A percentile compares a stretch with the other conserved stretches of the same genome.
Conservation (phyloP, 2,113 vertebrate genomes). For the Kryptolebias marmoratus region DNA sequence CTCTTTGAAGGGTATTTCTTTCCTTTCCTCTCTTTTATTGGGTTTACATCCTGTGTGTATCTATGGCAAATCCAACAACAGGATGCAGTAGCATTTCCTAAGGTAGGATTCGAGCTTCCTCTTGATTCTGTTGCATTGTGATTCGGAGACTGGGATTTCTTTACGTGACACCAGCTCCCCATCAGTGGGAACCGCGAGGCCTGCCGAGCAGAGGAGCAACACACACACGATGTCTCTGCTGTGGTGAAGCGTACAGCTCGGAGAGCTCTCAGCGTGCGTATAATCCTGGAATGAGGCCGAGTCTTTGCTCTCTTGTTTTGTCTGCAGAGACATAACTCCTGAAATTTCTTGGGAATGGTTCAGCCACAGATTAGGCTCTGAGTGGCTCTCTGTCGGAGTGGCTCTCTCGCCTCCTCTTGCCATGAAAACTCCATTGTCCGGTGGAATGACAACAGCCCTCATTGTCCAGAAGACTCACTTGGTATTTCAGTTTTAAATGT, state of each 20-base stretch:
- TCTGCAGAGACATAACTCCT: slow-evolving; percentile 19
- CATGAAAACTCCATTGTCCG: slow-evolving; percentile 58
- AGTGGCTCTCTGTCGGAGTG: slow-evolving; percentile 59
- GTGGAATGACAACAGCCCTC: slow-evolving; percentile 25
- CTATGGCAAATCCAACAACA: slow-evolving; percentile 56
- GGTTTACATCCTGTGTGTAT: slow-evolving; percentile 27
- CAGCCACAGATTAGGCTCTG: slow-evolving; percentile 37
- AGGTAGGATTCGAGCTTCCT: slow-evolving; percentile 44
- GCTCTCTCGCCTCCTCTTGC: slow-evolving; percentile 35
- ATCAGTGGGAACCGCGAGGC: not conserved
- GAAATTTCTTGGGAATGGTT: slow-evolving; percentile 56
- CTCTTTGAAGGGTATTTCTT: slow-evolving; percentile 24
- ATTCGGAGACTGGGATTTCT: slow-evolving; percentile 15
- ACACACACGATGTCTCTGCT: slow-evolving; percentile 8
- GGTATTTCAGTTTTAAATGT: not conserved
- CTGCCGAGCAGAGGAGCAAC: not conserved
- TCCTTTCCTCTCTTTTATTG: slow-evolving; percentile 22
- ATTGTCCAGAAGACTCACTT: slow-evolving; percentile 13
- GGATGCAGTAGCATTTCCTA: slow-evolving; percentile 59
- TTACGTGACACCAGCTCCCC: slow-evolving; percentile 12
- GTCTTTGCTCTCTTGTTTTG: slow-evolving; percentile 25
- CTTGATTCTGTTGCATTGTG: not conserved
- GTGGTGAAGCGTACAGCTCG: not conserved
- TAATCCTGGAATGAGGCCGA: slow-evolving; percentile 12
- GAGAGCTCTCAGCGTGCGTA: slow-evolving; percentile 5